Evolutionary conservation across 2,113 vertebrate species (phyloP).

Genomic region (Trachemys scripta): DNA sequence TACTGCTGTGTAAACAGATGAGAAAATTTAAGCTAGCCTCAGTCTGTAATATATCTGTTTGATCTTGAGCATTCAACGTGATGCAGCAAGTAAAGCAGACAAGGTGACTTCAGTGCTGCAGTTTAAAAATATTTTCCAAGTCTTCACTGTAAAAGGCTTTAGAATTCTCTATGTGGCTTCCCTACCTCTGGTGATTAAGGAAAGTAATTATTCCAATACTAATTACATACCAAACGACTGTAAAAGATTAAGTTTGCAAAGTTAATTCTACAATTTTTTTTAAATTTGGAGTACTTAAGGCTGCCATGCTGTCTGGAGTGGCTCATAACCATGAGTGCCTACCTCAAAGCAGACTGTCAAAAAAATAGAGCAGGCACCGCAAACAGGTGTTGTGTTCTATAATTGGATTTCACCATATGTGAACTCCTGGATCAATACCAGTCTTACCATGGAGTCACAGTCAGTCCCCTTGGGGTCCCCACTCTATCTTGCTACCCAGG

Average conservation of each 20-base stretch:
- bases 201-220: constrained; percentile 46
- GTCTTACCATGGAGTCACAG: too few relatives aligned
- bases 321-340: too few relatives aligned
- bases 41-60: background rate
- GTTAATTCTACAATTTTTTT: too few relatives aligned
- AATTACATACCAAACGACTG: background rate
- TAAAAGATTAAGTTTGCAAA: background rate
- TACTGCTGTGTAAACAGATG: constrained; percentile 26
- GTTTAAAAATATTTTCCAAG: constrained; percentile 68
- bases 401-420: background rate
- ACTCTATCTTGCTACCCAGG: background rate
- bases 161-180: constrained; percentile 51
- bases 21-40: constrained; percentile 24
- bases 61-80: constrained; percentile 55
- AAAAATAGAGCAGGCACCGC: background rate
- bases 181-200: constrained; percentile 36
- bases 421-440: too few relatives aligned
- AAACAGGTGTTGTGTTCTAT: background rate
- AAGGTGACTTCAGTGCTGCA: constrained; percentile 48
- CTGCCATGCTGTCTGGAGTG: too few relatives aligned
- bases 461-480: background rate
- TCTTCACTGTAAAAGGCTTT: background rate
- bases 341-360: background rate
- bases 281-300: too few relatives aligned
- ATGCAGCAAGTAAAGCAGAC: constrained; percentile 50